A percentile compares a stretch with the other conserved stretches of the same genome.
These are phyloP conservation scores for Tachystola acroxantha DNA, from an alignment of 2,888 invertebrate genomes.

Conservation along the genomic window DNA sequence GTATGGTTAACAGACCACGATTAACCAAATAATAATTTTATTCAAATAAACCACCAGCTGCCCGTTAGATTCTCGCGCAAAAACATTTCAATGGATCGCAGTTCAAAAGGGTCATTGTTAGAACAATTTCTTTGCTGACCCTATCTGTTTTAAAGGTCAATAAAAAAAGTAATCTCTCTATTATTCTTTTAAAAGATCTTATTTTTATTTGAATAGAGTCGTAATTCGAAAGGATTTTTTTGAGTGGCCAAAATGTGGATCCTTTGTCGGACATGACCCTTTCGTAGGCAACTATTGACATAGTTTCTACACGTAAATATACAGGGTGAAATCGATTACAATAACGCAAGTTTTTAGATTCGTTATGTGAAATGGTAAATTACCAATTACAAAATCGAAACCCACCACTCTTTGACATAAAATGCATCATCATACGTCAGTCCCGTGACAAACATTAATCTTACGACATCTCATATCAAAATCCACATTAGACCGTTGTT, in stretches of 20 bases:
- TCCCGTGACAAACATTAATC: too few relatives aligned
- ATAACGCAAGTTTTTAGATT: too few relatives aligned
- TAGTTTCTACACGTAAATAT: constrained; percentile 21
- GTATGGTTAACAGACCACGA: background rate
- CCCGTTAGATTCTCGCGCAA: constrained; percentile 29
- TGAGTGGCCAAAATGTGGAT: background rate
- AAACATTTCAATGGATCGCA: constrained; percentile 32
- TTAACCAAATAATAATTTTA: constrained; percentile 12
- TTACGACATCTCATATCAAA: too few relatives aligned
- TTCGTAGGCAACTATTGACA: constrained; percentile 17
- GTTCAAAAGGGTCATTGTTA: constrained; percentile 22
- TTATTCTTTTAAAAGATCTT: background rate
- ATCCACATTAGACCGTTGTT: too few relatives aligned
- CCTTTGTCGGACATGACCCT: constrained; percentile 25
- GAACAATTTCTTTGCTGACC: constrained; percentile 45
- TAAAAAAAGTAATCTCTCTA: background rate
- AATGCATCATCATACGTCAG: too few relatives aligned
- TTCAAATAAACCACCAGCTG: constrained; percentile 59
- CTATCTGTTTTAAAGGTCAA: constrained; percentile 13
- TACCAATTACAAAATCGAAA: too few relatives aligned
- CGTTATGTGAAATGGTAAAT: too few relatives aligned
- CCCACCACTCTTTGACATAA: too few relatives aligned
- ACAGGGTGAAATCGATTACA: too few relatives aligned
- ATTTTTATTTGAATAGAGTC: background rate
- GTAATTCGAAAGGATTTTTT: background rate